Evolutionary conservation across 2,888 invertebrate genomes (phyloP).

Genomic region (Melinaea marsaeus): DNA sequence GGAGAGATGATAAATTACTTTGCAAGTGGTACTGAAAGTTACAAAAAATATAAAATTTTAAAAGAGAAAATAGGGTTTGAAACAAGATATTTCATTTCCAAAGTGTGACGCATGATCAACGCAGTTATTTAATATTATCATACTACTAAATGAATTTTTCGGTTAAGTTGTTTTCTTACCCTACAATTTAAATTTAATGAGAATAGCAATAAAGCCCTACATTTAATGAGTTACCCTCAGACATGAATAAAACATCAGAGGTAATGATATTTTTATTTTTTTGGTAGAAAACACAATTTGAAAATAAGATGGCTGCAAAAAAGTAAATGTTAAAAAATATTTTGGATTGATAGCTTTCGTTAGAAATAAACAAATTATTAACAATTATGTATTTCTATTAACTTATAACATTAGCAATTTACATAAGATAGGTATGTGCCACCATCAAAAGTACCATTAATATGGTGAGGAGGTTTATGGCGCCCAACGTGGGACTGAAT

Average conservation of each 20-base stretch:
- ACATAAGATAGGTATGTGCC: conserved; percentile 44
- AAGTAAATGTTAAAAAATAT: no score
- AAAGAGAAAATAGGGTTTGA: no score
- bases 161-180: conserved; percentile 15
- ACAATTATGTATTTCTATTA: no score
- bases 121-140: background rate
- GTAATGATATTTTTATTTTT: conserved; percentile 5
- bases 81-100: no score
- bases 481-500: conserved; percentile 44
- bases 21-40: no score
- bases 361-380: no score
- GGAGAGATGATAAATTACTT: no score
- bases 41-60: no score
- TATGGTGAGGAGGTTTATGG: conserved; percentile 47
- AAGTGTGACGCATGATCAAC: no score
- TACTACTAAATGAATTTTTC: conserved; percentile 9
- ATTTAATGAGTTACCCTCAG: conserved; percentile 14
- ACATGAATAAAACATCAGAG: background rate
- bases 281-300: background rate
- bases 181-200: conserved; percentile 25
- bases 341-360: background rate
- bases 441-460: conserved; percentile 46
- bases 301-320: no score
- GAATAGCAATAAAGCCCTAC: conserved; percentile 16
- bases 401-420: no score